Evolutionary conservation across 1,140 invertebrate species (phyloP).

Genomic region (Diabrotica virgifera): DNA sequence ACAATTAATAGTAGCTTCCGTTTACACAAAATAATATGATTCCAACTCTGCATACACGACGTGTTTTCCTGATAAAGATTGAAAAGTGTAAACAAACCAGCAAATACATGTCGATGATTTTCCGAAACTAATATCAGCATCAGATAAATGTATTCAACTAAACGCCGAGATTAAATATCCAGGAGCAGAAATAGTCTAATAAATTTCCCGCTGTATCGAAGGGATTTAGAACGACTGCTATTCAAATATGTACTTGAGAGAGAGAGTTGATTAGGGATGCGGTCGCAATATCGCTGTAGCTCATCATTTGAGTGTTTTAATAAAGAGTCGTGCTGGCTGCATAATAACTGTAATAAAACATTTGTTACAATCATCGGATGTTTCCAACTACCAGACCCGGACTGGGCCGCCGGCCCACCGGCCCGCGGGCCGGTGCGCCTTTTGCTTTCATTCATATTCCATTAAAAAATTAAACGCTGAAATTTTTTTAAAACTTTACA

Average conservation of each 20-base stretch:
- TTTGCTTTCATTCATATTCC: no score
- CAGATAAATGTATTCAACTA: neutral
- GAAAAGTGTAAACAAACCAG: no score
- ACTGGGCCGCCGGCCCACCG: no score
- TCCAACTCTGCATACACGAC: no score
- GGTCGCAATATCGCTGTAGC: conserved; percentile 8
- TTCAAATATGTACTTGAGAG: conserved; percentile 13
- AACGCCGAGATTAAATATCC: neutral
- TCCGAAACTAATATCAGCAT: neutral
- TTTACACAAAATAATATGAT: no score
- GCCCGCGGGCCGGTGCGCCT: no score
- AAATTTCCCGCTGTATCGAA: neutral
- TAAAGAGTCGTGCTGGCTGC: conserved; percentile 18
- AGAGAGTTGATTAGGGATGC: conserved; percentile 16
- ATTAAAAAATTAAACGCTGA: no score
- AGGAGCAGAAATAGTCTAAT: neutral
- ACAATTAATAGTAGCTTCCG: no score
- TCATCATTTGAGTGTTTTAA: conserved; percentile 17
- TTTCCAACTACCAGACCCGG: no score
- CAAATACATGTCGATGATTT: neutral
- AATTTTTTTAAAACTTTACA: no score
- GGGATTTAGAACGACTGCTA: neutral
- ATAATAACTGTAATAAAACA: conserved; percentile 22
- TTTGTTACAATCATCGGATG: conserved; percentile 8
- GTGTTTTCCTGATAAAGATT: no score